Evolutionary conservation across 2,888 invertebrate species (phyloP).

Genomic region (Chromoteleia sp.): DNA sequence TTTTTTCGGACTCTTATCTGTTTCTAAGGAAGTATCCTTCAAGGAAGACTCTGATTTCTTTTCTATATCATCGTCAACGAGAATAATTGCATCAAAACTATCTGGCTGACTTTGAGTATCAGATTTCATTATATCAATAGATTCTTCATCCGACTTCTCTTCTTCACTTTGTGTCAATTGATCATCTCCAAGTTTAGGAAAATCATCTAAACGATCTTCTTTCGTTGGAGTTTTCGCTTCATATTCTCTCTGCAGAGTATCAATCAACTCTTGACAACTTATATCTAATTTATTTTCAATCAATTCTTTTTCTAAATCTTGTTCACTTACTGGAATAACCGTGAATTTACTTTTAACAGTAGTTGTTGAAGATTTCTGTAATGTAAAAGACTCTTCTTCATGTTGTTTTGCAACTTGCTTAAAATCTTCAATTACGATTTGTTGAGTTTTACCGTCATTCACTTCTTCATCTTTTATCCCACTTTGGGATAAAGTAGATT

Average conservation of each 20-base stretch:
- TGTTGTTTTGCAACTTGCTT: not conserved
- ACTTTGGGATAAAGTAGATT: slow-evolving; percentile 73
- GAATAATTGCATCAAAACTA: slow-evolving; percentile 61
- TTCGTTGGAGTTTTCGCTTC: slow-evolving; percentile 80
- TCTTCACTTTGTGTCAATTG: slow-evolving; percentile 72
- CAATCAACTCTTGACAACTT: slow-evolving; percentile 82
- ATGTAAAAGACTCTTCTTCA: not conserved
- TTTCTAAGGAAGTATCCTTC: slow-evolving; percentile 47
- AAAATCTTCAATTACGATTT: slow-evolving; percentile 18
- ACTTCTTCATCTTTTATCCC: slow-evolving; percentile 44
- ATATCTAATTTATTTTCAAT: slow-evolving; percentile 82
- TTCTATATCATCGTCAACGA: slow-evolving; percentile 52
- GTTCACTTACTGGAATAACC: slow-evolving; percentile 77
- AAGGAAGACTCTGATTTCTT: slow-evolving; percentile 49
- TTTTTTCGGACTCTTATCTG: slow-evolving; percentile 36
- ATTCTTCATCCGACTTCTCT: slow-evolving; percentile 60
- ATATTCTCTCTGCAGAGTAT: slow-evolving; percentile 80
- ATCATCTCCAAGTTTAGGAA: slow-evolving; percentile 48
- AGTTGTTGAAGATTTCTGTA: slow-evolving; percentile 6
- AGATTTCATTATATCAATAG: slow-evolving; percentile 53
- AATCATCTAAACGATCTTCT: slow-evolving; percentile 74
- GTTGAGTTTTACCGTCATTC: slow-evolving; percentile 50
- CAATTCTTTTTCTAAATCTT: slow-evolving; percentile 80
- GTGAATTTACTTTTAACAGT: slow-evolving; percentile 76
- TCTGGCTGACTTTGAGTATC: slow-evolving; percentile 65